Percentiles rank a stretch among this genome's conserved stretches.
These are phyloP conservation scores for Myotis daubentonii DNA, from an alignment of 2,797 vertebrate species.

Conservation along the genomic window DNA sequence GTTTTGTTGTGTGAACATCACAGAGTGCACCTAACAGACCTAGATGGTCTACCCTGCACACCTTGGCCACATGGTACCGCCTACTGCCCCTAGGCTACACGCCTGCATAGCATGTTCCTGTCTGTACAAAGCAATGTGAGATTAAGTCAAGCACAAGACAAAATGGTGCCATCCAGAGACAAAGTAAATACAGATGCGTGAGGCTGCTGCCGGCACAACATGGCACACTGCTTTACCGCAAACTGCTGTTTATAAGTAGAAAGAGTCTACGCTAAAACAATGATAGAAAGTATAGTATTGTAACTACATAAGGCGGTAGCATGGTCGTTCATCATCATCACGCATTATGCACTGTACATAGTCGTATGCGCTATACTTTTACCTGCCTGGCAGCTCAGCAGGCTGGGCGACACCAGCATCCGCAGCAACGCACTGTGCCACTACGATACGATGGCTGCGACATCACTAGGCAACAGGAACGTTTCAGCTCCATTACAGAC, in stretches of 20 bases:
- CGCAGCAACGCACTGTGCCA: not conserved
- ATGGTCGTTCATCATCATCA: not conserved
- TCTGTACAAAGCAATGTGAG: not conserved
- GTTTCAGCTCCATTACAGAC: not conserved
- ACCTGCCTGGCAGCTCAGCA: too few relatives aligned
- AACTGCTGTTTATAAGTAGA: not conserved
- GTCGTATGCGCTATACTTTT: not conserved
- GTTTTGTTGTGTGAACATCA: not conserved
- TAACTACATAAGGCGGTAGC: not conserved
- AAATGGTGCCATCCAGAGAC: not conserved
- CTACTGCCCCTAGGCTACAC: not conserved
- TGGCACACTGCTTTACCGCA: not conserved
- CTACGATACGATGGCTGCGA: too few relatives aligned
- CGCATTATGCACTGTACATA: not conserved
- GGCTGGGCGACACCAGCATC: not conserved
- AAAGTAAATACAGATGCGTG: not conserved
- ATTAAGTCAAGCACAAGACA: not conserved
- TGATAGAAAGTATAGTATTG: not conserved
- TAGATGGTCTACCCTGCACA: not conserved
- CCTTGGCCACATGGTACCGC: not conserved
- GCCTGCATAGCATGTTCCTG: not conserved
- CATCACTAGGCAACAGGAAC: not conserved
- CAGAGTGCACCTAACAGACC: not conserved
- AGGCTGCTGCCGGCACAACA: not conserved
- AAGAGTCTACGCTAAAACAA: not conserved